Base-by-base conservation (phyloP, 1,140 invertebrate species). In the Drosophila burlai region DNA sequence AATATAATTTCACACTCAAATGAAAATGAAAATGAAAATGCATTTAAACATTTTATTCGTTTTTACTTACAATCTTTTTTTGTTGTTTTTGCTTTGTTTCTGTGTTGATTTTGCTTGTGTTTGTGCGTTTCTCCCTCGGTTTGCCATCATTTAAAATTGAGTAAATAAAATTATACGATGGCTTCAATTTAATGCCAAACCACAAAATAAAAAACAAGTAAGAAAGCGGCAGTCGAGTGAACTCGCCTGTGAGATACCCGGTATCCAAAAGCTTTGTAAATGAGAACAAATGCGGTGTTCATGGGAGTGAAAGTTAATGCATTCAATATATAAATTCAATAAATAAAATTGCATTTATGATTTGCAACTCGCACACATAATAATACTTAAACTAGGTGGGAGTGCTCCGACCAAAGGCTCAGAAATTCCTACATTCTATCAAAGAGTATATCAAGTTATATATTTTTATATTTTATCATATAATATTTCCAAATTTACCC, bases 151-250 rank as follows among this genome's bases (percentile, higher is more conserved):
- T 87, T 80, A 89, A 87, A 81, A 87, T 87, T 83, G 73, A 78
- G 78, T 78, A 83, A 87, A 87, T 89, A 87, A 78, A 87, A 81
- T 87, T 87, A 87, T 80, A 87, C 78, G 72, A 67, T 86, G 58
- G 57, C 73, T 80, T 74, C 71, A 87, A 86, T 87, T 86, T 82
- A 86, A 86, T 86, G 76, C 50, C 42, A 47, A 59, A 18, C 50
- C 29, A 34, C 76, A 50, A 38, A 80, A 59, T 43, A 54, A 58
- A 68, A 72, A 50, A 13, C 29, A 52, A 52, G 50, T 18, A 52
- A 34, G 50, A 52, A 34, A 34, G 29, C 50, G 1, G 10, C 29
- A 18, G 50, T 18, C 6, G n/a, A 18, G 29, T 18, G 50, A 26
- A 49, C 45, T 29, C 24, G 50, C 11, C 50, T 18, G 29, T 34